phyloP scores from a whole-genome alignment of 2,888 invertebrate genomes.

The Drosophila paramelanica region DNA sequence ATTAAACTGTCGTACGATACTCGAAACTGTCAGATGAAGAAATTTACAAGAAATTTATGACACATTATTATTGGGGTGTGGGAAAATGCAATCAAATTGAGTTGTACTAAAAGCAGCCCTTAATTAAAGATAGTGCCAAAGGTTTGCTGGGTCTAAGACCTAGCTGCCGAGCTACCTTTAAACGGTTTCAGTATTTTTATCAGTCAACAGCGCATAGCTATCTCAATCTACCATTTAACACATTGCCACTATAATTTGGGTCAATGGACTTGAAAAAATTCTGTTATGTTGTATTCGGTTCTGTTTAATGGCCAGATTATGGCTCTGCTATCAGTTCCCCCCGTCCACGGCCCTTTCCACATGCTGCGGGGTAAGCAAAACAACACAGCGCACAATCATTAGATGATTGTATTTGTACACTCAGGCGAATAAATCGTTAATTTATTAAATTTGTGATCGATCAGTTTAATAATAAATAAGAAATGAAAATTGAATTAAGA shows the following conservation, averaged over 20 bases:
- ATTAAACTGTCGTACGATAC: conserved; percentile 73
- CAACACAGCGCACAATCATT: conserved; percentile 55
- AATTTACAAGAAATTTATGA: conserved; percentile 54
- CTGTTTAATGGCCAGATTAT: conserved; percentile 45
- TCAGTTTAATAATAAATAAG: too few relatives aligned
- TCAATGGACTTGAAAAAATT: conserved; percentile 69
- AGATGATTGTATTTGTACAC: conserved; percentile 34
- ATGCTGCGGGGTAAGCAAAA: conserved; percentile 37
- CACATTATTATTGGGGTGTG: not conserved
- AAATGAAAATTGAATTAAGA: too few relatives aligned
- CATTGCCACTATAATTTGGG: conserved; percentile 65
- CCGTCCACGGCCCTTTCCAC: not conserved
- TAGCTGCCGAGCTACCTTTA: conserved; percentile 14
- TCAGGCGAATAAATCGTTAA: too few relatives aligned
- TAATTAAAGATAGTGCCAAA: conserved; percentile 47
- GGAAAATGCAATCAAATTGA: conserved; percentile 32
- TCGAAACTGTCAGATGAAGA: conserved; percentile 55
- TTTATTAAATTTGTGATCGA: too few relatives aligned
- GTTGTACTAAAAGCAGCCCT: conserved; percentile 22
- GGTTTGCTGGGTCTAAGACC: conserved; percentile 3
- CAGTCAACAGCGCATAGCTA: conserved; percentile 57
- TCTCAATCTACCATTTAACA: conserved; percentile 53
- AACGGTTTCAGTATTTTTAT: conserved; percentile 56
- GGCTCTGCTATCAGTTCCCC: conserved; percentile 25
- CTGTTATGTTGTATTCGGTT: conserved; percentile 21